A percentile compares a stretch with the other conserved stretches of the same genome.
These are phyloP conservation scores for Pelecanus crispus DNA, from an alignment of 2,113 vertebrate species.

Conservation along the genomic window DNA sequence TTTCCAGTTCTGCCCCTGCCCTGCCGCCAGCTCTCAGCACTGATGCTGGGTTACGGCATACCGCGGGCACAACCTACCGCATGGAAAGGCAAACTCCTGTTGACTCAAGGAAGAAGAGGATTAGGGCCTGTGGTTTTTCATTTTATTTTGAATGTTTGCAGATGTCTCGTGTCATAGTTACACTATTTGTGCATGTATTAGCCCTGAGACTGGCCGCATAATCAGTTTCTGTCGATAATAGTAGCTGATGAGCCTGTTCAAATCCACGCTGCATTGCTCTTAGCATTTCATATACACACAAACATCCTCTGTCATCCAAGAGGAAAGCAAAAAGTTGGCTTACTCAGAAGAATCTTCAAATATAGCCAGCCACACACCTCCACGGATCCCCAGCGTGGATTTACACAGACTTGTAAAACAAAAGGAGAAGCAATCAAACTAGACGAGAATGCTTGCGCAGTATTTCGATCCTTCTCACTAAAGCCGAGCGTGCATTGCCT, in stretches of 20 bases:
- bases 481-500: neutral
- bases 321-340: neutral
- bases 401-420: neutral
- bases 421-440: neutral
- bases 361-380: neutral
- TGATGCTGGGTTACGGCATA: rapidly evolving
- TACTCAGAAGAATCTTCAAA: neutral
- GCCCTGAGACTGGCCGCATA: neutral
- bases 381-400: neutral
- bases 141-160: slow-evolving; percentile 36
- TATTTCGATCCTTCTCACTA: neutral
- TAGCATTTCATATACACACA: neutral
- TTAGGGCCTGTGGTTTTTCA: neutral
- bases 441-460: neutral
- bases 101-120: neutral
- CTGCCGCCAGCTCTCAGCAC: too few relatives aligned
- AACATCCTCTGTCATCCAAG: neutral
- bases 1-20: neutral
- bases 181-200: slow-evolving; percentile 12
- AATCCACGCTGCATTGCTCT: neutral
- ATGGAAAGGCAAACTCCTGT: neutral
- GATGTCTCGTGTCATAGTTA: neutral
- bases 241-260: neutral
- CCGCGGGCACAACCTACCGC: neutral
- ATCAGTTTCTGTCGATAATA: slow-evolving; percentile 13